Base-by-base conservation (phyloP, 2,888 invertebrate species). In the Cotesia congregata region DNA sequence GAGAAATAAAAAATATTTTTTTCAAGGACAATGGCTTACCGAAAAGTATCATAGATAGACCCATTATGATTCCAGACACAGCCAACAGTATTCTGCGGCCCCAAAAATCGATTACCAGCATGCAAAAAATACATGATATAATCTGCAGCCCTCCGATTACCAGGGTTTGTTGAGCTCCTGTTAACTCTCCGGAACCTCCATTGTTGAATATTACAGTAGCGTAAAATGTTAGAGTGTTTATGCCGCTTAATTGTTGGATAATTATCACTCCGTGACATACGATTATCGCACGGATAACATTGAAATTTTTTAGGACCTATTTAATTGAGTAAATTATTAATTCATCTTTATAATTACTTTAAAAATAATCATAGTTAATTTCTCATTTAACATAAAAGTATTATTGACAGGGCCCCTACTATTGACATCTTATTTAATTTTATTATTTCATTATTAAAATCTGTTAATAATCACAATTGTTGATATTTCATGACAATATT, bases 201-300 rank as follows among this genome's bases (percentile, higher is more conserved):
- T 80, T 73, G 61, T 87, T 81, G 82, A 88, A 85, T 50, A 89
- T 78, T 17, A 80, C 80, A 59, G 85, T 72, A 40, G 86, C 85
- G 79, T 86, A 83, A 70, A 84, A 86, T 74, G 85, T 85, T 77
- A 88, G 83, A 74, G 82, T 81, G 71, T 84, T 84, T 65, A 85
- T 78, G 12, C 88, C 86, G 62, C 84, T 85, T 30, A 88, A 77
- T 75, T 88, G 88, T 68, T 88, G 85, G 15, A 81, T 83, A 9
- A 83, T 17, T 62, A 86, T 84, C 7, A 85, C 81, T 0, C 79
- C 82, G 17, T 85, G 76, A 65, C 85, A 85, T 6, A 79, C 78
- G 15, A 82, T 72, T 30, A 87, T 76, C 0, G 85, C 81, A 7
- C 81, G 79, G n/a, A 80, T 38, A 4, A 87, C 81, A 20, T 80